These are phyloP conservation scores for Okamejei kenojei DNA, from an alignment of 2,797 vertebrate genomes.

Conservation along the genomic window DNA sequence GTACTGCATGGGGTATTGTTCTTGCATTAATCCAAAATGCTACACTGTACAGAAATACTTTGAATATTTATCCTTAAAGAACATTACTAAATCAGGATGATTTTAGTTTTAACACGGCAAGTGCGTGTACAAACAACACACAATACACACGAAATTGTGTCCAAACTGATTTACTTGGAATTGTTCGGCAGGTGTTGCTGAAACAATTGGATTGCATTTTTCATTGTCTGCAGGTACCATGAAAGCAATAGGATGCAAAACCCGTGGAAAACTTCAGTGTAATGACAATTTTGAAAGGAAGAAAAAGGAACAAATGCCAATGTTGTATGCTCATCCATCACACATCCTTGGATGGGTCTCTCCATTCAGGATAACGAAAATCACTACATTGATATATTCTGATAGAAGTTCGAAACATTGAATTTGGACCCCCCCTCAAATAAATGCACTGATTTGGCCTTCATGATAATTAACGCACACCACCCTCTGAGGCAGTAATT, in stretches of 20 bases:
- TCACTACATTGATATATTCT: neutral
- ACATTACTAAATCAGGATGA: neutral
- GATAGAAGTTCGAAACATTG: neutral
- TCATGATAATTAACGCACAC: neutral
- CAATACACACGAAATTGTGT: neutral
- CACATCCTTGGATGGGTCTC: neutral
- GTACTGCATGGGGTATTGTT: neutral
- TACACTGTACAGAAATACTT: neutral
- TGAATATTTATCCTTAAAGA: neutral
- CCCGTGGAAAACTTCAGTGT: neutral
- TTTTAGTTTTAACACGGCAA: neutral
- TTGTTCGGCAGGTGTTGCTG: neutral
- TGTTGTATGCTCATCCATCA: neutral
- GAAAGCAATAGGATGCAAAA: neutral
- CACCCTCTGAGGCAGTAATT: neutral
- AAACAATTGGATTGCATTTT: neutral
- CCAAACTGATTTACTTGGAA: neutral
- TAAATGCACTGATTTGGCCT: neutral
- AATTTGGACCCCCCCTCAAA: neutral
- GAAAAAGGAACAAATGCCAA: neutral
- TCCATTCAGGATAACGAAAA: neutral
- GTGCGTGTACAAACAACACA: neutral
- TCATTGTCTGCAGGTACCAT: neutral
- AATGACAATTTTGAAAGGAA: neutral
- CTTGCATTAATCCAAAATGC: neutral